Evolutionary conservation across 2,888 invertebrate genomes (phyloP).

Genomic region (Chalcis sispes): DNA sequence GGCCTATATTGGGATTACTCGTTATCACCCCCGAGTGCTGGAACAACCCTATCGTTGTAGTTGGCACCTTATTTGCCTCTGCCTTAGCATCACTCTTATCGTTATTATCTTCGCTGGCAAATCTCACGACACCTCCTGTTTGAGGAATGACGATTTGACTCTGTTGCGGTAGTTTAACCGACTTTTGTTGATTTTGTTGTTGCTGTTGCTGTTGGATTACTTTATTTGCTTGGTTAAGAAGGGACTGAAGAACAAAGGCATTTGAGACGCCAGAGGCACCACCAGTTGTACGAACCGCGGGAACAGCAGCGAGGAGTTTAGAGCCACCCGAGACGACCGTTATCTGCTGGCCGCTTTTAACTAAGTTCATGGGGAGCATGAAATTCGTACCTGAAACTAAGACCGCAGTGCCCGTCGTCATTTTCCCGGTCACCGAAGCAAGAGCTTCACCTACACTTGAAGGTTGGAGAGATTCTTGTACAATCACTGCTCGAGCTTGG

Average conservation of each 20-base stretch:
- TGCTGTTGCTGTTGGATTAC: slow-evolving; percentile 69
- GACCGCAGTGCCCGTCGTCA: slow-evolving; percentile 80
- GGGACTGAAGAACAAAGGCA: slow-evolving; percentile 82
- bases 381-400: slow-evolving; percentile 84
- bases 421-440: slow-evolving; percentile 77
- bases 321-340: slow-evolving; percentile 85
- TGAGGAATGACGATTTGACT: slow-evolving; percentile 66
- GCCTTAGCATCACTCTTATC: slow-evolving; percentile 28
- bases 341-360: slow-evolving; percentile 85
- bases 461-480: slow-evolving; percentile 71
- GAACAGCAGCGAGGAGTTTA: slow-evolving; percentile 76
- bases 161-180: slow-evolving; percentile 72
- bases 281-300: slow-evolving; percentile 67
- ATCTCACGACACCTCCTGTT: slow-evolving; percentile 61
- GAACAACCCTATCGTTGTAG: slow-evolving; percentile 45
- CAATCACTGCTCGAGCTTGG: slow-evolving; percentile 71
- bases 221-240: slow-evolving; percentile 81
- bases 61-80: slow-evolving; percentile 14
- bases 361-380: slow-evolving; percentile 83
- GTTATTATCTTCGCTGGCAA: slow-evolving; percentile 51
- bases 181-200: slow-evolving; percentile 73
- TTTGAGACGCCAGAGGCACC: slow-evolving; percentile 78
- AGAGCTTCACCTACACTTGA: slow-evolving; percentile 80
- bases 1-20: slow-evolving; percentile 70
- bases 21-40: slow-evolving; percentile 71